These are phyloP conservation scores for Cephalotes varians DNA, from an alignment of 2,888 invertebrate genomes.

Conservation along the genomic window DNA sequence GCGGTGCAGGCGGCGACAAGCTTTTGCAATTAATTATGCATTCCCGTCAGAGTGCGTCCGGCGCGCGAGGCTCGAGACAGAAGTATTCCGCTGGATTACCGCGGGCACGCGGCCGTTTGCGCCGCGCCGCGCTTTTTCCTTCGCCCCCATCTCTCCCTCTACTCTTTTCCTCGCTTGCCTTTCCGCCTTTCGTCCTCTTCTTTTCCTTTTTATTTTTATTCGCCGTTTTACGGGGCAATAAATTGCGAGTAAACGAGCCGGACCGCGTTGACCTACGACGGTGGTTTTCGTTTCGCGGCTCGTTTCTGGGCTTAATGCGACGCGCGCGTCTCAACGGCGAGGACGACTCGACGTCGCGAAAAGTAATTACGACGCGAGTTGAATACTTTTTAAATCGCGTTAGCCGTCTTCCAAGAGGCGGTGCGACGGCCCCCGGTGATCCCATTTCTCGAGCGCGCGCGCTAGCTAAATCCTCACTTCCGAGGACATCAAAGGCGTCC, in stretches of 20 bases:
- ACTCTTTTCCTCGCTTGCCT: not conserved
- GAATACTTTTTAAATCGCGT: conserved; percentile 62
- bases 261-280: conserved; percentile 52
- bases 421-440: conserved; percentile 1
- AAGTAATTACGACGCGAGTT: conserved; percentile 58
- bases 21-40: conserved; percentile 49
- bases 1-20: conserved; percentile 11
- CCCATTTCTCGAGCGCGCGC: conserved; percentile 3
- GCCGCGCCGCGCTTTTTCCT: conserved; percentile 22
- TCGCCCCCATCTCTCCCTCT: not conserved
- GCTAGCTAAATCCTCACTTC: conserved; percentile 11
- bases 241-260: conserved; percentile 61
- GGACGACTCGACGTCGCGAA: conserved; percentile 26
- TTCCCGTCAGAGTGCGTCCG: conserved; percentile 29
- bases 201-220: conserved; percentile 12
- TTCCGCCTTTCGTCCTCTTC: not conserved
- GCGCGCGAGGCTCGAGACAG: not conserved
- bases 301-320: conserved; percentile 57
- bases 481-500: conserved; percentile 41
- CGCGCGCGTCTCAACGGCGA: conserved; percentile 40
- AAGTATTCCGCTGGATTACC: conserved; percentile 47
- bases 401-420: conserved; percentile 35
- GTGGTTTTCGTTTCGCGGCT: conserved; percentile 60
- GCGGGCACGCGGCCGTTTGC: conserved; percentile 33
- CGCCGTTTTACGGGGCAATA: conserved; percentile 57